Evolutionary conservation across 2,113 vertebrate species (phyloP), one percentile per base, ranked within the genome.

Genomic region (Vombatus ursinus): DNA sequence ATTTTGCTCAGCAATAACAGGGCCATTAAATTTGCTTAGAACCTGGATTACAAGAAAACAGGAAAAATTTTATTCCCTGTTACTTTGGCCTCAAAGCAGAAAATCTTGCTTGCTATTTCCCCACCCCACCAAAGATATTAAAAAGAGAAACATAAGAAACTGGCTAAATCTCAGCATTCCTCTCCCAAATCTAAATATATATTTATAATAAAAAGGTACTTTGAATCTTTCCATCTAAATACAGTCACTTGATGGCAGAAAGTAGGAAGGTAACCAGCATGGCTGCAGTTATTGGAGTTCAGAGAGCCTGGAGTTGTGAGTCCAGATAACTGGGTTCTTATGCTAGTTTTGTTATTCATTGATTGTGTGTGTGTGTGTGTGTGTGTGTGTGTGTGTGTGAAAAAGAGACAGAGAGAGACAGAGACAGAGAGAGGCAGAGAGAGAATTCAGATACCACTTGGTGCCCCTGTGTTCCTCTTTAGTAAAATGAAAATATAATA

Each of bases 21-120:
- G 95, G 93, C 95, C 97, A 98, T 98, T 98, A 98, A 98, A 97
- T 97, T 90, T 96, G 95, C 95, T 97, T 97, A 98, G 95, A 98
- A 95, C 77, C 52, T 93, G 97, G 97, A 98, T 98, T 98, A 98
- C 97, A 96, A 97, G 97, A 94, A 96, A 98, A 98, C 92, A 95
- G 94, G 89, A 92, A 91, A 95, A 92, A 96, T 96, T 84, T 97
- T 97, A 97, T 96, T 97, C 94, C 95, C 52, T 52, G 94, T 89
- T 95, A 51, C 94, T 25, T 92, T 96, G 89, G 94, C 91, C 95
- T 89, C 90, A 92, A 96, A 94, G 91, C 44, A 97, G 94, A 96
- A 97, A 96, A 92, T 89, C 84, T 51, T 90, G 91, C 25, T 23
- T 96, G 54, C 94, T 95, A 52, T 90, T 96, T 61, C 93, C 52